Evolutionary conservation across 2,113 vertebrate species (phyloP), one percentile per base, ranked within the genome.

Genomic region (Cyanoliseus patagonus): DNA sequence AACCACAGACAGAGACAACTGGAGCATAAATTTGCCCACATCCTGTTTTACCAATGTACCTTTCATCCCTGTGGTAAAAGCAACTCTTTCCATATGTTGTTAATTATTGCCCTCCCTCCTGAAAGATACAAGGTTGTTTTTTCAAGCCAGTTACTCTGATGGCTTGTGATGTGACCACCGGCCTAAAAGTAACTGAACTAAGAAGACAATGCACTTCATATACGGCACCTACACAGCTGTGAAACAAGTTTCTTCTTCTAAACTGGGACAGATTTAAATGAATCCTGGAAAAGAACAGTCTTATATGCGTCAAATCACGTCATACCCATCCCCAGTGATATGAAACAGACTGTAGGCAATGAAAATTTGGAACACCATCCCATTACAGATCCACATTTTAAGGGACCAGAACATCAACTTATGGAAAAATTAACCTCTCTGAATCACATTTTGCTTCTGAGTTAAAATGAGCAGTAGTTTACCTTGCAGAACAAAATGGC

Each of bases 11-110:
- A 76, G 67, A 94, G 69, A 78, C 82, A 85, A 95, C 92, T 35
- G 61, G 47, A 96, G 57, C 80, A 73, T 79, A 76, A 76, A 70
- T 92, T 88, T 95, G 86, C 77, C 95, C 94, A 89, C 83, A 93
- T 96, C 92, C 95, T 94, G 88, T 86, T 92, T 95, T 91, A 96
- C 74, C 83, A 62, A 76, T 77, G 83, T 87, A 96, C 92, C 92
- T 96, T 94, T 96, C 90, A 95, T 93, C 83, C 86, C 77, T 79
- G 57, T 76, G 86, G 88, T 66, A 79, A 75, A 88, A 92, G 57
- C 68, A 92, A 57, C 86, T 80, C 52, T 73, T 81, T 79, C 94
- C 95, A 89, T 82, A n/a, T 85, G 86, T 49, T 89, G 25, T 84
- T 92, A 69, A 94, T 95, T 85, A 76, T 33, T 94, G 80, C 76